phyloP scores from a whole-genome alignment of 2,888 invertebrate species.

The Himalopsyche anomala region DNA sequence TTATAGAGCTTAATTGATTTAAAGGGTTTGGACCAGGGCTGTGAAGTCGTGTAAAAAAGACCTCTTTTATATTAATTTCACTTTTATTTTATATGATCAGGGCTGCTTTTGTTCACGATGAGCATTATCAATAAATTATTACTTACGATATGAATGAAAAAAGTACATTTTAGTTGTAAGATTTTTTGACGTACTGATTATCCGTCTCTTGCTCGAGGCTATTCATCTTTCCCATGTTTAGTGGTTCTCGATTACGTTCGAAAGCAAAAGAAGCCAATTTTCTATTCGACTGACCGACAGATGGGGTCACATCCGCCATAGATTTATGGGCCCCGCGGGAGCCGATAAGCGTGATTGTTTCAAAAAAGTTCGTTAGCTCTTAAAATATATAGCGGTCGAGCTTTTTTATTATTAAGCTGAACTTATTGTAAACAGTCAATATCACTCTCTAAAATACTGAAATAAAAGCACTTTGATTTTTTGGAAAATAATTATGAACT shows the following conservation, averaged over 20 bases:
- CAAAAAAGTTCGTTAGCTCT: neutral
- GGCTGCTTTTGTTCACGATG: too few relatives aligned
- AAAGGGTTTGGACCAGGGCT: too few relatives aligned
- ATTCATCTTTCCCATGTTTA: too few relatives aligned
- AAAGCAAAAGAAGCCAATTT: neutral
- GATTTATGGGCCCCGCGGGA: constrained; percentile 22
- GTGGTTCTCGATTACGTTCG: neutral
- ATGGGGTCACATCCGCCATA: constrained; percentile 1
- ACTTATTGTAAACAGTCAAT: neutral
- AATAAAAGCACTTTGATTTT: neutral
- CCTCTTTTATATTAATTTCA: too few relatives aligned
- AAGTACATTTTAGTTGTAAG: too few relatives aligned
- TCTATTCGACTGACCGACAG: constrained; percentile 29
- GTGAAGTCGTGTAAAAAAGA: too few relatives aligned
- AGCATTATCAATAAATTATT: too few relatives aligned
- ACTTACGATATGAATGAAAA: too few relatives aligned
- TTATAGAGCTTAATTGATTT: too few relatives aligned
- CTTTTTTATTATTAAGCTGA: neutral
- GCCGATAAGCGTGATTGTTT: constrained; percentile 22
- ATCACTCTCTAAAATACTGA: neutral
- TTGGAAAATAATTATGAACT: neutral
- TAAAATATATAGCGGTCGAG: neutral
- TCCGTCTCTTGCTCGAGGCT: too few relatives aligned
- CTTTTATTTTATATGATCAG: too few relatives aligned
- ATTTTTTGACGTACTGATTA: too few relatives aligned